phyloP scores from a whole-genome alignment of 1,140 invertebrate genomes.

The Araneus ventricosus region DNA sequence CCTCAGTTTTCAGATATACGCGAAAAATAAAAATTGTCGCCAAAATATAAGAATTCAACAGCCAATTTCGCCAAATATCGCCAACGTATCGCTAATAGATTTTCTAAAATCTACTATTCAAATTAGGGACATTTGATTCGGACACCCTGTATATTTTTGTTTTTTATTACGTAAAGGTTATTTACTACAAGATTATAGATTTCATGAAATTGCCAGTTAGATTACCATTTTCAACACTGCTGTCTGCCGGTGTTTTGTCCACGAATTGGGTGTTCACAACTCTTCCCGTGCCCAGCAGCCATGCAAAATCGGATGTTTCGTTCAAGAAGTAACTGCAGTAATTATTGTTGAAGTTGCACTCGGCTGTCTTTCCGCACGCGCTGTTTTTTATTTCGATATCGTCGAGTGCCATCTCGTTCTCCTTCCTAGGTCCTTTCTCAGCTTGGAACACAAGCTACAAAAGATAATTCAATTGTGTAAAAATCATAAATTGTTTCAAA shows the following conservation, averaged over 20 bases:
- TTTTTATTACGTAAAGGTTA: too few species aligned
- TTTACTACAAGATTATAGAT: background rate
- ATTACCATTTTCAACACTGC: slow-evolving; percentile 58
- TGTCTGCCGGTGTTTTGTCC: slow-evolving; percentile 45
- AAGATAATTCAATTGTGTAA: too few species aligned
- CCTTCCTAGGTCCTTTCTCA: slow-evolving; percentile 29
- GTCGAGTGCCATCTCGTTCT: slow-evolving; percentile 57
- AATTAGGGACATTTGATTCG: too few species aligned
- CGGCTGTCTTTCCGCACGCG: background rate
- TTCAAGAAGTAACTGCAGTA: slow-evolving; percentile 72
- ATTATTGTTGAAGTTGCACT: slow-evolving; percentile 66
- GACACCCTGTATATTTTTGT: too few species aligned
- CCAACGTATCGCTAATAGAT: too few species aligned
- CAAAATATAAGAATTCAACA: too few species aligned
- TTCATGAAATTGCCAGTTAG: too few species aligned
- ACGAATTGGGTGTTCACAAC: slow-evolving; percentile 60
- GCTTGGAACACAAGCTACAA: slow-evolving; percentile 60
- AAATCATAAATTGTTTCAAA: too few species aligned
- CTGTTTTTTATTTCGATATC: slow-evolving; percentile 56
- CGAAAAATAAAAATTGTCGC: too few species aligned
- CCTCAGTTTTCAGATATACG: too few species aligned
- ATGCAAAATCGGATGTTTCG: slow-evolving; percentile 63
- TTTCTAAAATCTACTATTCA: too few species aligned
- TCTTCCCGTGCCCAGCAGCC: slow-evolving; percentile 67
- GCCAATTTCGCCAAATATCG: too few species aligned